Evolutionary conservation across 2,797 vertebrate species (phyloP), one percentile per base, ranked within the genome.

Genomic region (Macropodus opercularis): DNA sequence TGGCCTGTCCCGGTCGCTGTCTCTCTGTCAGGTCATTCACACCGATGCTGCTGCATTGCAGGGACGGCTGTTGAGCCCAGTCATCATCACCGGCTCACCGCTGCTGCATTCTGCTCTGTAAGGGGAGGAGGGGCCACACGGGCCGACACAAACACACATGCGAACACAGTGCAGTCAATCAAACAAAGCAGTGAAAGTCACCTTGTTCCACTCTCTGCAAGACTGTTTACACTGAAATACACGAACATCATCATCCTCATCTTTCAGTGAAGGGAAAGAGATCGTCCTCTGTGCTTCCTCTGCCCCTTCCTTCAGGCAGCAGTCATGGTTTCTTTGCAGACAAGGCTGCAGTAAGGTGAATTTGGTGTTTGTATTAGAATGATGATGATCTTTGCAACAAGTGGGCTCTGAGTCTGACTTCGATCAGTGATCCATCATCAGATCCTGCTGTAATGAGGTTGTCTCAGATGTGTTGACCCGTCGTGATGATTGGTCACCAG

Each of bases 41-140:
- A 46, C 36, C 24, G 4, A 14, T n/a, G 69, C 56, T 82, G 62
- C 87, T 87, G 87, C 91, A 90, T 69, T 90, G 91, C 87, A 51
- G 79, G 19, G 79, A 75, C 36, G 49, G 49, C 52, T 63, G 26
- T 70, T 64, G 59, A 61, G 59, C 46, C 43, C 59, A 50, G 63
- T 86, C 75, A 65, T 84, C 61, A 59, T 62, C 40, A 17, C 55
- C 36, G 27, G 50, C 46, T 57, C 23, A 3, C 17, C 61, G 13
- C 58, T 67, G 35, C 54, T 4, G 24, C 42, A 34, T 14, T 72
- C 59, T 43, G 60, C 39, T 55, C 51, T 49, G 35, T 34, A 29
- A 38, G 18, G 18, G 6, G 48, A 38, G 18, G 18, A 5, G 48
- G 23, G 35, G 43, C 51, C 36, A 22, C 53, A 47, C 6, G 15